Conservation (phyloP, 2,797 vertebrate species). For the Rhabdomys pumilio region DNA sequence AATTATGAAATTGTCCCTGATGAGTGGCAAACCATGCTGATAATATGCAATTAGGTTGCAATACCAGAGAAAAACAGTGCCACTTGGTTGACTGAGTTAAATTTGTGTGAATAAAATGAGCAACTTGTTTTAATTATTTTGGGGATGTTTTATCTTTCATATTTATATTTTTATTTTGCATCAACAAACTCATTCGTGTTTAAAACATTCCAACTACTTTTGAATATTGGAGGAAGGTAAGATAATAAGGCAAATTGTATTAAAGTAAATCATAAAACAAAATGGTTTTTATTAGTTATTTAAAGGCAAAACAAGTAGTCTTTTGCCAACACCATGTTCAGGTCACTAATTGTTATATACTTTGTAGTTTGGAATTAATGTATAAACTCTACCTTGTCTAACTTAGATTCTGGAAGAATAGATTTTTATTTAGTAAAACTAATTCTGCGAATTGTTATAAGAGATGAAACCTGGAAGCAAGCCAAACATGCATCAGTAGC, state of each 20-base stretch:
- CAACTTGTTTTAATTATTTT: constrained; percentile 75
- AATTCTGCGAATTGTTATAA: background rate
- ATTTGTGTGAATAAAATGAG: constrained; percentile 52
- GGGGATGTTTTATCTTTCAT: constrained; percentile 65
- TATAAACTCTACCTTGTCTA: background rate
- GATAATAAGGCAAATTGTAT: constrained; percentile 35
- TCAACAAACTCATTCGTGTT: constrained; percentile 74
- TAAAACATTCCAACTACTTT: constrained; percentile 77
- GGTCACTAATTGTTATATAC: background rate
- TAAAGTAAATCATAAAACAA: constrained; percentile 19
- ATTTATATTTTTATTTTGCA: constrained; percentile 56
- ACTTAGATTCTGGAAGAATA: background rate
- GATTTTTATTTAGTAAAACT: background rate
- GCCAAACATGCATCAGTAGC: background rate
- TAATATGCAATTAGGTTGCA: constrained; percentile 82
- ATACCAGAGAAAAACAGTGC: constrained; percentile 78
- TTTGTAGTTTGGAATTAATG: background rate
- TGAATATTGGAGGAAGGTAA: constrained; percentile 62
- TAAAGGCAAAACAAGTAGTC: background rate
- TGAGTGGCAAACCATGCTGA: constrained; percentile 77
- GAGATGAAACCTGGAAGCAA: background rate
- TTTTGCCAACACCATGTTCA: background rate
- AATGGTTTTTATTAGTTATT: constrained; percentile 25
- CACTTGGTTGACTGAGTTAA: constrained; percentile 70
- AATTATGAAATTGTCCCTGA: constrained; percentile 82